Conservation (phyloP, 2,888 invertebrate species). For the Ischnus inquisitorius region DNA sequence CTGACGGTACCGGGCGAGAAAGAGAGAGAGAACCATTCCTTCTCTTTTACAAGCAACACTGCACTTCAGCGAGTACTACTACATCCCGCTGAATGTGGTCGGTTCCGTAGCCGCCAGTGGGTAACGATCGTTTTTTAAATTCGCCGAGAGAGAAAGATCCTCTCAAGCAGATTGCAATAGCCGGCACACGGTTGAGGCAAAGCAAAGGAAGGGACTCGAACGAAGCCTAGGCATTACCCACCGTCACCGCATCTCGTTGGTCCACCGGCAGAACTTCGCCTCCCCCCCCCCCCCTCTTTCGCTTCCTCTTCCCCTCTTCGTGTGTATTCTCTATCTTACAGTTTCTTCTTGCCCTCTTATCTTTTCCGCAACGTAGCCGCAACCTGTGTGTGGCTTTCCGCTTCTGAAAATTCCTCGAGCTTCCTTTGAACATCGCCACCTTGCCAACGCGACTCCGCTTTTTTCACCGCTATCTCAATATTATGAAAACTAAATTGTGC, state of each 20-base stretch:
- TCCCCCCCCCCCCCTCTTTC: background rate
- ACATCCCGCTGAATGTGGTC: slow-evolving; percentile 13
- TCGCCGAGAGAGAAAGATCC: slow-evolving; percentile 42
- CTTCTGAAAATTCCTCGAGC: background rate
- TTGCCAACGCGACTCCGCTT: background rate
- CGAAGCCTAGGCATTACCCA: slow-evolving; percentile 27
- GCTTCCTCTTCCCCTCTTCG: background rate
- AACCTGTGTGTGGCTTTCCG: slow-evolving; percentile 7
- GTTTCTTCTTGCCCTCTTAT: slow-evolving; percentile 14
- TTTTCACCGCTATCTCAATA: background rate
- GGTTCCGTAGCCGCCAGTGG: slow-evolving; percentile 22
- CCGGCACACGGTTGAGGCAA: slow-evolving; percentile 20
- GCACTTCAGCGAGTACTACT: slow-evolving; percentile 3
- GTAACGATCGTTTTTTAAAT: slow-evolving; percentile 51
- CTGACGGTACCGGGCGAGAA: slow-evolving; percentile 10
- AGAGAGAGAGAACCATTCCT: slow-evolving; percentile 12
- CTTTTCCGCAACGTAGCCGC: slow-evolving; percentile 20
- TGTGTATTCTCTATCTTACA: slow-evolving; percentile 12
- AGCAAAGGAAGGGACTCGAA: slow-evolving; percentile 5
- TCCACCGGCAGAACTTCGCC: background rate
- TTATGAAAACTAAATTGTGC: background rate
- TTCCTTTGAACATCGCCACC: slow-evolving; percentile 30
- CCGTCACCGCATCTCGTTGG: slow-evolving; percentile 35
- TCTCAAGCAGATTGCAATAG: slow-evolving; percentile 52
- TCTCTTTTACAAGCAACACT: slow-evolving; percentile 13